phyloP scores from a whole-genome alignment of 2,888 invertebrate genomes.

The Antitype chi region DNA sequence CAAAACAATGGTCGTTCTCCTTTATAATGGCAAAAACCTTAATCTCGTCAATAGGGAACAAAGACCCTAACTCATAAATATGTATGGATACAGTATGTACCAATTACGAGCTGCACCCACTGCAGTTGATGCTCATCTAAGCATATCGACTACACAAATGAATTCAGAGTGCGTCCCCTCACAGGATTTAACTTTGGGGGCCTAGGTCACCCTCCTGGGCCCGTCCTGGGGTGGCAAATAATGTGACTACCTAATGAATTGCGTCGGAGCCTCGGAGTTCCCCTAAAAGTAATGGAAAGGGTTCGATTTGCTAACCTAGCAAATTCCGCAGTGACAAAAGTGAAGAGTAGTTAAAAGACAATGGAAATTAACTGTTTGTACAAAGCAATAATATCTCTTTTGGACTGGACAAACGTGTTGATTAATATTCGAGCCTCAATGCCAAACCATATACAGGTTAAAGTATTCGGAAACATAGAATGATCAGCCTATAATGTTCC shows the following conservation, averaged over 20 bases:
- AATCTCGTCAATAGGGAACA: conserved; percentile 30
- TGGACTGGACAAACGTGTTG: conserved; percentile 40
- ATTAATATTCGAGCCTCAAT: conserved; percentile 40
- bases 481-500: no score
- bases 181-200: conserved; percentile 71
- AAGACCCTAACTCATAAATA: conserved; percentile 38
- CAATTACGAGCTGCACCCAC: conserved; percentile 63
- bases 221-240: conserved; percentile 70
- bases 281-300: conserved; percentile 45
- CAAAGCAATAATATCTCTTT: conserved; percentile 28
- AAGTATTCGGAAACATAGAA: conserved; percentile 21
- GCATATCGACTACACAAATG: conserved; percentile 67
- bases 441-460: conserved; percentile 25
- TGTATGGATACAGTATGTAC: conserved; percentile 28
- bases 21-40: background rate
- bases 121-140: conserved; percentile 71
- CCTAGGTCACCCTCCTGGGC: conserved; percentile 78
- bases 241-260: conserved; percentile 63
- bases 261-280: conserved; percentile 25
- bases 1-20: background rate
- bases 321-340: conserved; percentile 30
- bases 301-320: conserved; percentile 49
- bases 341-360: conserved; percentile 23
- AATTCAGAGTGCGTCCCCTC: conserved; percentile 74
- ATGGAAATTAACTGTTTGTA: conserved; percentile 25